Conservation (phyloP, 2,113 vertebrate genomes). For the Dolichotis patagonum region DNA sequence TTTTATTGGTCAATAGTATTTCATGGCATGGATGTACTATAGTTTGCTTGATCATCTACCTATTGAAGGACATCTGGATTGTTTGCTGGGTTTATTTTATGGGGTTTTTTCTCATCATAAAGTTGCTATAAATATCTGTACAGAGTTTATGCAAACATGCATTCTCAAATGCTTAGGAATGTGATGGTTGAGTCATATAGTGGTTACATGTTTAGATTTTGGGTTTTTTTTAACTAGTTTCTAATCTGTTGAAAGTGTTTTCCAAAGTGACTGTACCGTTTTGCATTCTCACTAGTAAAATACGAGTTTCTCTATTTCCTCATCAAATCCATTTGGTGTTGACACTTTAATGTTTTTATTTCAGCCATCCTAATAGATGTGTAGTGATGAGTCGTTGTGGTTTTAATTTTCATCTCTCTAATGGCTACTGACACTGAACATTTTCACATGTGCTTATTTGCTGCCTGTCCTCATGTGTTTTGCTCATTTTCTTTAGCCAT, state of each 20-base stretch:
- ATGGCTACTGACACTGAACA: background rate
- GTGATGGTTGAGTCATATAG: background rate
- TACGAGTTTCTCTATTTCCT: background rate
- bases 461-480: background rate
- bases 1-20: background rate
- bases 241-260: background rate
- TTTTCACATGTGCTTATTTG: background rate
- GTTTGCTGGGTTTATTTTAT: background rate
- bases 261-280: background rate
- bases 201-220: background rate
- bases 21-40: background rate
- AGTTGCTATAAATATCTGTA: background rate
- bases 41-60: background rate
- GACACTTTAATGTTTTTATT: background rate
- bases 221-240: background rate
- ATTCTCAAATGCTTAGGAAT: background rate
- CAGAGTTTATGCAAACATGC: background rate
- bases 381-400: background rate
- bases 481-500: background rate
- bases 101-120: background rate
- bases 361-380: background rate
- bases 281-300: background rate
- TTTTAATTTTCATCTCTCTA: background rate
- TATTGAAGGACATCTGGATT: background rate
- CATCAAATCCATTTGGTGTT: background rate